Evolutionary conservation across 2,888 invertebrate species (phyloP), one percentile per base, ranked within the genome.

Genomic region (Drosophila picticornis): DNA sequence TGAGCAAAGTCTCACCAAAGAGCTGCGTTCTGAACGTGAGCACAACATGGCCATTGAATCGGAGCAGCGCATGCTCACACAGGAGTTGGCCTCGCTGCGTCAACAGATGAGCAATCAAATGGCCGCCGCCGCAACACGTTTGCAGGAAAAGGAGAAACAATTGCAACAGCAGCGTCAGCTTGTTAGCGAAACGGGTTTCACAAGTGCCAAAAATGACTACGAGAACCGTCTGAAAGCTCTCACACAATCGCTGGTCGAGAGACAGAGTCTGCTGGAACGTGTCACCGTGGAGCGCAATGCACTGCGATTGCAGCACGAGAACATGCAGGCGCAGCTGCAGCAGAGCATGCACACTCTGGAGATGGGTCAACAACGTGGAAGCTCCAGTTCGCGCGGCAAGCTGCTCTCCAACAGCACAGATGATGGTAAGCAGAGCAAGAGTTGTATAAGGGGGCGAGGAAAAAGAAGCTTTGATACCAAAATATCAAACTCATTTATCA

Each of bases 281-380:
- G 94, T 97, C 50, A 95, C 97, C 63, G 96, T 97, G 0, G 98
- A 98, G 89, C 96, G 97, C 91, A 98, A 98, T 94, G 97, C 97
- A 27, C 94, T 98, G 59, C 94, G 95, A 81, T 94, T 98, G 83
- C 98, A 98, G 91, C 93, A 98, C 84, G 98, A 98, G 91, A 81
- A 87, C 40, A 72, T 81, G 40, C 87, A 92, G 76, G 78, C 94
- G 85, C 95, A 96, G 88, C 94, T 96, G 75, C 94, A 95, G 79
- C 94, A 95, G 76, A 94, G 94, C 32, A 93, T 94, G 72, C 93
- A 95, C 31, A 19, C 75, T 16, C 51, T 84, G 13, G 83, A 90
- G 40, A 50, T 88, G 22, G 88, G 91, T 11, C 77, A 81, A 32
- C 75, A 64, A 13, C 60, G 83, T 10, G 64, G 50, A 6, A 68